Percentiles rank a stretch among this genome's conserved stretches.
Evolutionary conservation across 2,888 invertebrate genomes (phyloP).

Genomic region (Leptinotarsa rubiginosa): DNA sequence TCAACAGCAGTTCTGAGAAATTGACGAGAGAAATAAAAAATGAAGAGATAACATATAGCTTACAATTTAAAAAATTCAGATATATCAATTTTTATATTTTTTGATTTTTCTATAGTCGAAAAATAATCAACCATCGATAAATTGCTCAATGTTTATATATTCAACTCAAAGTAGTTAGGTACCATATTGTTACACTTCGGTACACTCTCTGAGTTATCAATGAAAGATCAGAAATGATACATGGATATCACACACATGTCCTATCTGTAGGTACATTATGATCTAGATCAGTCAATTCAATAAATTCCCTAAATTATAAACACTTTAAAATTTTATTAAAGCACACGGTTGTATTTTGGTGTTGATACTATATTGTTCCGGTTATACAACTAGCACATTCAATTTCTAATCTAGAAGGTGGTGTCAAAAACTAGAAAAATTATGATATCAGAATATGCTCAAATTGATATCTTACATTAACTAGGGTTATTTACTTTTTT

Average conservation of each 20-base stretch:
- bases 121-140: too few relatives aligned
- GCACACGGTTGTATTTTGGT: slow-evolving; percentile 21
- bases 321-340: neutral
- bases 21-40: too few relatives aligned
- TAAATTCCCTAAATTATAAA: slow-evolving; percentile 1
- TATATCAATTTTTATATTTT: too few relatives aligned
- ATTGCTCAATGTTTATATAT: neutral
- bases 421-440: neutral
- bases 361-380: slow-evolving; percentile 23
- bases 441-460: neutral
- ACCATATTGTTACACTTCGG: neutral
- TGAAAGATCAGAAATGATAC: neutral
- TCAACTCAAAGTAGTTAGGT: neutral
- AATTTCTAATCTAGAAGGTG: slow-evolving; percentile 1
- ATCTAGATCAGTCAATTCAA: slow-evolving; percentile 3
- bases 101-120: too few relatives aligned
- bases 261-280: neutral
- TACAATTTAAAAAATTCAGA: too few relatives aligned
- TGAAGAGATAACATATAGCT: too few relatives aligned
- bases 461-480: neutral
- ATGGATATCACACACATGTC: neutral
- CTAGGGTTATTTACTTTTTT: neutral
- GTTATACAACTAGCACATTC: slow-evolving; percentile 10
- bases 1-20: too few relatives aligned
- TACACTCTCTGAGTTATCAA: neutral